A percentile compares a stretch with the other conserved stretches of the same genome.
phyloP scores from a whole-genome alignment of 2,797 vertebrate genomes.

The Labeo calbasu region DNA sequence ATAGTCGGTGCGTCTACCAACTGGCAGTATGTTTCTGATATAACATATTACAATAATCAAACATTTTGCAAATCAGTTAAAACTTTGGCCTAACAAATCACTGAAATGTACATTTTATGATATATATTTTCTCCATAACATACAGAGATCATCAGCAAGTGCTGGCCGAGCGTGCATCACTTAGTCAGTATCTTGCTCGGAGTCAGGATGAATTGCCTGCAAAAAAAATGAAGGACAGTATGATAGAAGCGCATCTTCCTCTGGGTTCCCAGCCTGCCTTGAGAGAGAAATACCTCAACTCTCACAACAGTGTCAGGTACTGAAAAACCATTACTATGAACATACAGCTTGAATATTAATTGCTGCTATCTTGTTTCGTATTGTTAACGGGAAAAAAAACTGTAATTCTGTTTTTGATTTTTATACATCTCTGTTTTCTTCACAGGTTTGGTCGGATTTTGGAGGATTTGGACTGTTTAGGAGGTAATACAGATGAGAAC shows the following conservation, averaged over 20 bases:
- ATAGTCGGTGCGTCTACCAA: conserved; percentile 92
- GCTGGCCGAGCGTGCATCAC: conserved; percentile 85
- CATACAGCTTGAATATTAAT: background rate
- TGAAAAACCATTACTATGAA: background rate
- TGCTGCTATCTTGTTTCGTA: background rate
- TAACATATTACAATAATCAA: conserved; percentile 79
- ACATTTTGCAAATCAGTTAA: conserved; percentile 80
- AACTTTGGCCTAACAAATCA: conserved; percentile 86
- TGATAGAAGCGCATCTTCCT: conserved; percentile 88
- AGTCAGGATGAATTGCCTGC: conserved; percentile 83
- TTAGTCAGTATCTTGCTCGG: conserved; percentile 82
- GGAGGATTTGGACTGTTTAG: conserved; percentile 97
- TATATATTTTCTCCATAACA: background rate
- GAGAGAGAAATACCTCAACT: conserved; percentile 93
- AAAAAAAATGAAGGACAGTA: conserved; percentile 90
- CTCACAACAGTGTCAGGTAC: conserved; percentile 87
- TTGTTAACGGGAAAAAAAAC: background rate
- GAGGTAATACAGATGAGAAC: conserved; percentile 78
- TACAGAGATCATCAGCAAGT: conserved; percentile 89
- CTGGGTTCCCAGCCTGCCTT: conserved; percentile 89
- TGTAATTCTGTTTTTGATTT: background rate
- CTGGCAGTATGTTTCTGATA: conserved; percentile 85
- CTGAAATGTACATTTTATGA: background rate
- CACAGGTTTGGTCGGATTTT: conserved; percentile 94
- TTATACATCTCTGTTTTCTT: background rate